Percentiles rank a stretch among this genome's conserved stretches.
phyloP scores from a whole-genome alignment of 2,888 invertebrate genomes.

The Arrhopalites spinosus region DNA sequence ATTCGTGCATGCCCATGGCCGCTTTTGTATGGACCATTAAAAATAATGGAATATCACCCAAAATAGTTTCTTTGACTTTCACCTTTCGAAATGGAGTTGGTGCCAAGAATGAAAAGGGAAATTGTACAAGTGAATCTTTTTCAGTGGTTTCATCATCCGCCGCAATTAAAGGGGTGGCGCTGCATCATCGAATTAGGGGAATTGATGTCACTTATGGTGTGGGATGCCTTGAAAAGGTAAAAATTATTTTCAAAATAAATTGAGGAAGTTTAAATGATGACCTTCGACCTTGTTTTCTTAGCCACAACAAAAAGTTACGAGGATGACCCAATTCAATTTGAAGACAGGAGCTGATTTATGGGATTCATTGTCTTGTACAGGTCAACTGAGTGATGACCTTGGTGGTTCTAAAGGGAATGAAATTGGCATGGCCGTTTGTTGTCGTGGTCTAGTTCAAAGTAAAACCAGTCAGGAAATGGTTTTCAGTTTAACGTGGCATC shows the following conservation, averaged over 20 bases:
- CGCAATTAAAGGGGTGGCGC: constrained; percentile 59
- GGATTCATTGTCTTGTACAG: constrained; percentile 74
- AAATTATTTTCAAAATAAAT: too few species aligned
- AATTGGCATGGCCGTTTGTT: constrained; percentile 52
- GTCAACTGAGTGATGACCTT: constrained; percentile 64
- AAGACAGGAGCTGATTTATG: constrained; percentile 73
- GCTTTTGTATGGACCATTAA: constrained; percentile 85
- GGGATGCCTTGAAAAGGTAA: constrained; percentile 57
- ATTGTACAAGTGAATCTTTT: constrained; percentile 66
- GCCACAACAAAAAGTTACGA: constrained; percentile 60
- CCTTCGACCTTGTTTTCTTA: too few species aligned
- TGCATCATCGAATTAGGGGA: constrained; percentile 61
- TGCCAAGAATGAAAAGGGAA: constrained; percentile 63
- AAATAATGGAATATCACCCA: constrained; percentile 71
- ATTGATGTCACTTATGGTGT: constrained; percentile 64
- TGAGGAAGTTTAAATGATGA: too few species aligned
- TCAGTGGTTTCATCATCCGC: constrained; percentile 56
- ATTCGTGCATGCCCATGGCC: constrained; percentile 73
- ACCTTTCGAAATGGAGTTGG: constrained; percentile 89
- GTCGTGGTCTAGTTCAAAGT: constrained; percentile 38
- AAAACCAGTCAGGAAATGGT: constrained; percentile 59
- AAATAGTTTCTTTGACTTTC: constrained; percentile 82
- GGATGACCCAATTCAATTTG: constrained; percentile 72
- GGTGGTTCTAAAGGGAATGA: constrained; percentile 42
- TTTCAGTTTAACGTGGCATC: constrained; percentile 87